Conservation (phyloP, 2,888 invertebrate species). For the Cheilosia vernalis region DNA sequence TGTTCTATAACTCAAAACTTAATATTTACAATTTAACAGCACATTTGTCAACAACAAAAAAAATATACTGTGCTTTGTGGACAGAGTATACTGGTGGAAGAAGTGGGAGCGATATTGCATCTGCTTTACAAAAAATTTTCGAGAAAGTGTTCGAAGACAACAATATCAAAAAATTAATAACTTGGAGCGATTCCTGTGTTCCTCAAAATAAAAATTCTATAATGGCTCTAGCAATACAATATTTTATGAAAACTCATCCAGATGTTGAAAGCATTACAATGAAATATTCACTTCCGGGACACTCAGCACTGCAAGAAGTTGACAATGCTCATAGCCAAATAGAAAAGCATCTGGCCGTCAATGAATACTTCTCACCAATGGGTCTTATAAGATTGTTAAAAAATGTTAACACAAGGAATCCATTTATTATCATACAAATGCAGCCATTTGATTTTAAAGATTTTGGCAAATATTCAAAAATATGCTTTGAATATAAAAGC, state of each 20-base stretch:
- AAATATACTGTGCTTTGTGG: slow-evolving; percentile 44
- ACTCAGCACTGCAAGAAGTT: not conserved
- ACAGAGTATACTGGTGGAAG: not conserved
- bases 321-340: not conserved
- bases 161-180: slow-evolving; percentile 24
- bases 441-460: too few species aligned
- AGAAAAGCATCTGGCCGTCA: not conserved
- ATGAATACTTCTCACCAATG: not conserved
- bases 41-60: not conserved
- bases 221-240: too few species aligned
- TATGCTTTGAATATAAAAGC: not conserved
- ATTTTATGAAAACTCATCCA: too few species aligned
- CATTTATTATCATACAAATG: not conserved
- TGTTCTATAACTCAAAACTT: too few species aligned
- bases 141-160: not conserved
- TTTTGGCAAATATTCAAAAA: not conserved
- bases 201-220: too few species aligned
- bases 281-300: not conserved
- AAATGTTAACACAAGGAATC: not conserved
- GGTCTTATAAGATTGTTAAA: not conserved
- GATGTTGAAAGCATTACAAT: not conserved
- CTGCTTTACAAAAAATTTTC: too few species aligned
- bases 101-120: too few species aligned
- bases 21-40: too few species aligned
- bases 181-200: slow-evolving; percentile 19